Percentiles rank a stretch among this genome's conserved stretches.
These are phyloP conservation scores for Pseudochirops cupreus DNA, from an alignment of 2,797 vertebrate species.

Conservation along the genomic window DNA sequence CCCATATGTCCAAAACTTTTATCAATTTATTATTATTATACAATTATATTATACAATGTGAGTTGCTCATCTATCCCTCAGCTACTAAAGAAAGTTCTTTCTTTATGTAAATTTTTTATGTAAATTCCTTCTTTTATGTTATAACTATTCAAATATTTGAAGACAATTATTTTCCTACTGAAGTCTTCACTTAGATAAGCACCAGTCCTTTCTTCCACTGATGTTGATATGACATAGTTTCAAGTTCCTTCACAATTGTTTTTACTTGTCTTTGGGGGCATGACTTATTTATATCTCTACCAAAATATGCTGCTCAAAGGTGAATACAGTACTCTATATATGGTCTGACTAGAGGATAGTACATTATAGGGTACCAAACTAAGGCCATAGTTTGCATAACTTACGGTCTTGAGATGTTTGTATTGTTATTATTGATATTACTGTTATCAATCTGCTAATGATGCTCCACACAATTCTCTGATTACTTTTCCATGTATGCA, in stretches of 20 bases:
- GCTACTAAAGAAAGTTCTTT: background rate
- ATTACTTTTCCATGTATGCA: background rate
- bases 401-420: background rate
- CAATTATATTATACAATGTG: too few relatives aligned
- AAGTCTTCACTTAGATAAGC: background rate
- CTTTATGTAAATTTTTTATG: background rate
- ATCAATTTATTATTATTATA: too few relatives aligned
- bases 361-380: background rate
- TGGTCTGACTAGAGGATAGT: background rate
- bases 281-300: background rate
- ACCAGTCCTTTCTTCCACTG: background rate
- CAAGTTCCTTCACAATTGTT: background rate
- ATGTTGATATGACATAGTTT: background rate
- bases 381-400: background rate
- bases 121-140: background rate
- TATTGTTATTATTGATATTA: too few relatives aligned
- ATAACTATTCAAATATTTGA: background rate
- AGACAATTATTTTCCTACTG: background rate
- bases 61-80: too few relatives aligned
- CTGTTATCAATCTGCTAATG: background rate
- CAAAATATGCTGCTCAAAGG: background rate
- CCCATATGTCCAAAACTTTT: too few relatives aligned
- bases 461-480: background rate
- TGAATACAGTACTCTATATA: background rate
- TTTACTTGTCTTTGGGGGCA: background rate